Conservation (phyloP, 2,888 invertebrate species). For the Chymomyza amoena region DNA sequence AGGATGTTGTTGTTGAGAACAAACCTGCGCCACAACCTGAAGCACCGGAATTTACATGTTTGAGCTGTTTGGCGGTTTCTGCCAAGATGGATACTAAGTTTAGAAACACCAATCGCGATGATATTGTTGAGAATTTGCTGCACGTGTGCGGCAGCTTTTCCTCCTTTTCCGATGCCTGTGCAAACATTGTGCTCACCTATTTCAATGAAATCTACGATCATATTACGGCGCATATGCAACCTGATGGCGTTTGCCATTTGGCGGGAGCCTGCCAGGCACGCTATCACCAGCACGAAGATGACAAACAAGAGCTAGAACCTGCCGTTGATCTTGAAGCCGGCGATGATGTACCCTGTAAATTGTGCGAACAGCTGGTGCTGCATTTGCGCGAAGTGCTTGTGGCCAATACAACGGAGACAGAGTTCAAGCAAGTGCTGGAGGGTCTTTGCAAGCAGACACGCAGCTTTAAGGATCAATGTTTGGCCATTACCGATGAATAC, state of each 20-base stretch:
- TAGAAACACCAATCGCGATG: conserved; percentile 71
- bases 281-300: conserved; percentile 83
- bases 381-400: conserved; percentile 89
- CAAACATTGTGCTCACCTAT: conserved; percentile 85
- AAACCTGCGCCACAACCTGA: background rate
- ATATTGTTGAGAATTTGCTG: conserved; percentile 76
- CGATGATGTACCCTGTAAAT: conserved; percentile 88
- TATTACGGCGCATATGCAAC: conserved; percentile 82
- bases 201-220: conserved; percentile 86
- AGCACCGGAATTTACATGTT: conserved; percentile 59
- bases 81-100: conserved; percentile 73
- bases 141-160: conserved; percentile 84
- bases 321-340: conserved; percentile 79
- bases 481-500: conserved; percentile 88
- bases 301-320: conserved; percentile 76
- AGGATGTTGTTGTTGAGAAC: conserved; percentile 28
- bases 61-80: conserved; percentile 74
- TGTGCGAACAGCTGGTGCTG: conserved; percentile 89
- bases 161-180: conserved; percentile 89
- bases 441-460: conserved; percentile 90
- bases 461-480: conserved; percentile 86
- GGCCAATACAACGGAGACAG: conserved; percentile 90
- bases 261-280: conserved; percentile 86
- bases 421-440: conserved; percentile 87
- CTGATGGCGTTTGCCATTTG: conserved; percentile 86